Base-by-base conservation (phyloP, 2,113 vertebrate species). In the Melierax canorus region DNA sequence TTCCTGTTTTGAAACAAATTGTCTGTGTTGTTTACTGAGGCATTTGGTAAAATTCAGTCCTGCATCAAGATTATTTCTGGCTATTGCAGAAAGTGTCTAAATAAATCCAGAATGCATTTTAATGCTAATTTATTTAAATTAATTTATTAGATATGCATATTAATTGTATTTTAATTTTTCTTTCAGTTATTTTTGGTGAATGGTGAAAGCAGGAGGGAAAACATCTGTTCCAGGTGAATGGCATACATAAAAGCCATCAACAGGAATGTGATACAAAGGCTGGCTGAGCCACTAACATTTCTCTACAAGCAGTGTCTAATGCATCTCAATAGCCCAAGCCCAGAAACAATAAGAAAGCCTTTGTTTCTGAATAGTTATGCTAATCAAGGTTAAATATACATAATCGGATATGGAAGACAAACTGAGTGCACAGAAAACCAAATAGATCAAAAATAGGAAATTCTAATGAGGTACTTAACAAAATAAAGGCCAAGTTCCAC, bases 51-150 rank as follows among this genome's bases (percentile, higher is more conserved):
- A 89, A 77, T n/a, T 43, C 34, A 64, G 6, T 74, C 50, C 41
- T n/a, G 7, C 51, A 95, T 78, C 68, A 80, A 71, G 60, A 82
- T 73, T 83, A 76, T 83, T 94, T 93, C 63, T 69, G 71, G 21
- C 24, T 77, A 18, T 30, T 32, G 45, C 10, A 93, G 34, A 95
- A 92, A 62, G 18, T 10, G 2, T 71, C 26, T 78, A 94, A 97
- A 92, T 71, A 83, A 90, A 96, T 45, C 15, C 41, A 92, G 73
- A 92, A 88, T 43, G 41, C 29, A 92, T 92, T 88, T 90, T 86
- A 73, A 96, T 93, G 78, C 6, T 72, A 73, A 94, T 90, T 86
- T 90, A 93, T 96, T 89, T 82, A 86, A 96, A 96, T 94, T 79
- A 94, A 88, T 86, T 83, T 27, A 13, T 15, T 96, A 93, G 23